Evolutionary conservation across 2,797 vertebrate genomes (phyloP), one percentile per base, ranked within the genome.

Genomic region (Tragopan temminckii): DNA sequence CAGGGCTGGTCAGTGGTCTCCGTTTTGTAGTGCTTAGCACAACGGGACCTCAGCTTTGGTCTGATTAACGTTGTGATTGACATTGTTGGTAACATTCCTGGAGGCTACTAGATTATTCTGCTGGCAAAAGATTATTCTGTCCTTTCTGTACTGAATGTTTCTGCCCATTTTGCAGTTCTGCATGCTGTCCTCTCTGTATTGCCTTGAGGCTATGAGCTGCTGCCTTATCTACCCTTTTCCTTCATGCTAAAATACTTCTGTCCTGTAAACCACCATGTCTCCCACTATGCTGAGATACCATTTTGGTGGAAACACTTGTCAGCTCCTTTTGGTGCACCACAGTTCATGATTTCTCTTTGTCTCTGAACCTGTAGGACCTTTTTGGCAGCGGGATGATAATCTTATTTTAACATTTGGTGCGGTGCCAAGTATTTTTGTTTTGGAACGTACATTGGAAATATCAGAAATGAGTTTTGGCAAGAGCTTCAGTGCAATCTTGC

Each of bases 381-480:
- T 82, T 92, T 90, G 89, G 88, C 88, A 95, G 67, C 94, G 78
- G 79, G 66, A 61, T 76, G 89, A 94, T 94, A 80, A 82, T 94
- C 94, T 92, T 85, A n/a, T 76, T 93, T 89, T 45, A 95, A 76
- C 29, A 94, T 95, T 90, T 96, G 91, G 96, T 94, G 86, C 90
- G 55, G 55, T 94, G 89, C 94, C 95, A 88, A 94, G 43, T 80
- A 95, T 95, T 95, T 69, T 85, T 74, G 74, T 38, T 86, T 91
- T 94, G 96, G 96, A 97, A 95, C 91, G 80, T 89, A 67, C 84
- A 46, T 38, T 96, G 89, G 89, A 96, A 96, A 93, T 52, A 62
- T 85, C 50, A 95, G 79, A 96, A 96, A 88, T 82, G 43, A 82
- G 38, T 87, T 86, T 97, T 96, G 95, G 94, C 90, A 86, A 77